A percentile compares a stretch with the other conserved stretches of the same genome.
Conservation (phyloP, 1,140 invertebrate genomes). For the Contarinia nasturtii region DNA sequence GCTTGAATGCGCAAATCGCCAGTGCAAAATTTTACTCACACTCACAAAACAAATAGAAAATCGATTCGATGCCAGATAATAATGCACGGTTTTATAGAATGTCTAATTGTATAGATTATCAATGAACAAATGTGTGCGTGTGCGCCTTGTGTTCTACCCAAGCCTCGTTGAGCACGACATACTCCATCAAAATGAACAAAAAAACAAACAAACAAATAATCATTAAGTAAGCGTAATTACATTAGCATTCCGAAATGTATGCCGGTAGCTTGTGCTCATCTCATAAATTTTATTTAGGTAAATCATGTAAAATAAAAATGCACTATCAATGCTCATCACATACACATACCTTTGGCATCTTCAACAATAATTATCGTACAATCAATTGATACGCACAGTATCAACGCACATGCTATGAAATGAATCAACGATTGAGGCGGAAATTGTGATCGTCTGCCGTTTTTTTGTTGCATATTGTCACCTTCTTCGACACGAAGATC, state of each 20-base stretch:
- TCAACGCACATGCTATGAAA: neutral
- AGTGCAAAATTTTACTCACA: too few relatives aligned
- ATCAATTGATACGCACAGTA: neutral
- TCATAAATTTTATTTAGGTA: neutral
- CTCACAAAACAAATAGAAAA: too few relatives aligned
- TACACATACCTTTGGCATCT: conserved; percentile 2
- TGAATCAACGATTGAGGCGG: neutral
- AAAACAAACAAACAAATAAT: neutral
- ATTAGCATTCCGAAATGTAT: neutral
- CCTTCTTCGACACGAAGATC: too few relatives aligned
- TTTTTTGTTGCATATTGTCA: neutral
- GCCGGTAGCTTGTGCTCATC: neutral
- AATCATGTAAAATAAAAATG: neutral
- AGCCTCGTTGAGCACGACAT: neutral
- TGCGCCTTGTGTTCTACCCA: neutral
- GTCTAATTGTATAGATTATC: neutral
- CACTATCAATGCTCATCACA: neutral
- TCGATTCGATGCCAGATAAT: neutral
- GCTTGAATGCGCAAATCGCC: too few relatives aligned
- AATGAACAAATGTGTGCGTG: neutral
- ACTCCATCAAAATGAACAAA: neutral
- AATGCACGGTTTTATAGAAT: neutral
- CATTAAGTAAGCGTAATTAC: neutral
- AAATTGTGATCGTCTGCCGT: neutral
- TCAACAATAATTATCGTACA: conserved; percentile 3